Conservation (phyloP, 2,888 invertebrate species). For the Drosophila falleni region DNA sequence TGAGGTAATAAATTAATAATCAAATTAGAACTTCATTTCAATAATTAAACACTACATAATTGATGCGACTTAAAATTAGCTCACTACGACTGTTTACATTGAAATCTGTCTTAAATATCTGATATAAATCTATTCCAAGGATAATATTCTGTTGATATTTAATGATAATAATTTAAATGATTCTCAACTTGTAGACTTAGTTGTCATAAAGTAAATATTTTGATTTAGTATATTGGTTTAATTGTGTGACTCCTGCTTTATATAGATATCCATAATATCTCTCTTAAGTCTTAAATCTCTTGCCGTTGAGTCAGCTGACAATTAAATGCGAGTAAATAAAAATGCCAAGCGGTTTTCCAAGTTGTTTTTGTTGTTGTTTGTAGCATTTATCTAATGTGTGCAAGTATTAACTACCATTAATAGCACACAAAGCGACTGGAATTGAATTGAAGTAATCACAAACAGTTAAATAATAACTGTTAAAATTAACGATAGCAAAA, state of each 20-base stretch:
- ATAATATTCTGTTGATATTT: too few species aligned
- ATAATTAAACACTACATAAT: not conserved
- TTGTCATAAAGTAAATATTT: constrained; percentile 15
- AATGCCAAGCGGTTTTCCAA: not conserved
- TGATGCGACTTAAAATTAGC: not conserved
- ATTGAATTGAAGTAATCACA: constrained; percentile 22
- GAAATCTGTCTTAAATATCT: not conserved
- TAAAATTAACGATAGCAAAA: constrained; percentile 5
- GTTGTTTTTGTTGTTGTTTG: constrained; percentile 4
- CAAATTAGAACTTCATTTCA: constrained; percentile 3
- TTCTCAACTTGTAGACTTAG: not conserved
- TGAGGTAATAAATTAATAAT: constrained; percentile 7
- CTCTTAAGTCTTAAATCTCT: constrained; percentile 6
- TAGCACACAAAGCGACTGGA: constrained; percentile 11
- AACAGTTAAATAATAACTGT: constrained; percentile 14
- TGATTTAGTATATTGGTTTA: constrained; percentile 14
- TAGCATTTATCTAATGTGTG: constrained; percentile 10
- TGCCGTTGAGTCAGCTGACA: not conserved
- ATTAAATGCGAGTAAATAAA: constrained; percentile 21
- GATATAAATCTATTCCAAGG: not conserved
- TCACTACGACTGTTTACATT: not conserved
- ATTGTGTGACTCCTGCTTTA: not conserved
- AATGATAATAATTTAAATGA: too few species aligned
- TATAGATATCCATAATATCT: not conserved
- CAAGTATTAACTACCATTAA: not conserved